phyloP scores from a whole-genome alignment of 2,113 vertebrate genomes.

The Cardinalis cardinalis region DNA sequence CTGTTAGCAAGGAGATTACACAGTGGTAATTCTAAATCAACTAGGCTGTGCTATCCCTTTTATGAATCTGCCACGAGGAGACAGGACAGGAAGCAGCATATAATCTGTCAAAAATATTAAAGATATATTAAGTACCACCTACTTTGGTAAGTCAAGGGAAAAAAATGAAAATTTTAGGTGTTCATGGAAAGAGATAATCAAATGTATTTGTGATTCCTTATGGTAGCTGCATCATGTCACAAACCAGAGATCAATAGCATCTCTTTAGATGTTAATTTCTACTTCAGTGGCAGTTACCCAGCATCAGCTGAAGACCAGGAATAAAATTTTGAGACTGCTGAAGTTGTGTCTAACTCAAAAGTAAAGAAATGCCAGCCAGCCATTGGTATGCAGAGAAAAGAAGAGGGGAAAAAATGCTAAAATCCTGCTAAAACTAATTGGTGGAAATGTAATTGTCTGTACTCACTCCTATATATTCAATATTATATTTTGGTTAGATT shows the following conservation, averaged over 20 bases:
- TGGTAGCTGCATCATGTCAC: neutral
- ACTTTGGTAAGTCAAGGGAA: neutral
- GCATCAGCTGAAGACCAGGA: neutral
- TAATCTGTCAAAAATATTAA: neutral
- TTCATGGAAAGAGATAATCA: neutral
- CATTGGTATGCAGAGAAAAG: neutral
- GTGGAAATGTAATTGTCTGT: conserved; percentile 2
- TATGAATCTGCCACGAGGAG: neutral
- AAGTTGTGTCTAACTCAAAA: neutral
- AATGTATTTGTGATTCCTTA: neutral
- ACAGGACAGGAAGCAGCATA: neutral
- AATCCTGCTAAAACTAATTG: neutral
- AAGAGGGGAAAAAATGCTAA: neutral
- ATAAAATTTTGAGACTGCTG: neutral
- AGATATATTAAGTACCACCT: neutral
- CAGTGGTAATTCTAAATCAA: neutral
- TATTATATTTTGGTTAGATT: conserved; percentile 7
- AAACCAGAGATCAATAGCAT: neutral
- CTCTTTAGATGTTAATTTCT: neutral
- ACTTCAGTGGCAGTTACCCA: neutral
- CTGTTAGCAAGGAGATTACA: neutral
- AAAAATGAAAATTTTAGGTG: neutral
- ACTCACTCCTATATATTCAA: neutral
- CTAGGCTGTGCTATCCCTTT: neutral
- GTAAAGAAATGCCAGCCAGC: neutral